phyloP scores from a whole-genome alignment of 2,888 invertebrate genomes.

The Agapostemon virescens region DNA sequence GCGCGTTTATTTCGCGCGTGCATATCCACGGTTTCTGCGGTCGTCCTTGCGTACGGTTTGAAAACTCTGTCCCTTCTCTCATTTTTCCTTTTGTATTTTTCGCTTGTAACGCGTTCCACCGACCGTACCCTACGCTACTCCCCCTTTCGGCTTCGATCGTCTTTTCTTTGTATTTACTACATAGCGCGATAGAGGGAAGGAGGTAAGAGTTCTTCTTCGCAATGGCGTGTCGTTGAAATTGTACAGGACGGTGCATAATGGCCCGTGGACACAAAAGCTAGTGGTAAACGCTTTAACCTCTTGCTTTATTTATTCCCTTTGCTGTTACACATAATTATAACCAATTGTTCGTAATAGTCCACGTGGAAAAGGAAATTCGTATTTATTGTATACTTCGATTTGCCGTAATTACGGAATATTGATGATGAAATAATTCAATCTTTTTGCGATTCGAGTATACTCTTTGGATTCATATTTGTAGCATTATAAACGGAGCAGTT shows the following conservation, averaged over 20 bases:
- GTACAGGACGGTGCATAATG: not conserved
- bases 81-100: not conserved
- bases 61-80: not conserved
- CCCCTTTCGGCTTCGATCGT: not conserved
- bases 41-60: conserved; percentile 23
- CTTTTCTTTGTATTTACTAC: not conserved
- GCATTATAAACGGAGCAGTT: too few species aligned
- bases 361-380: too few species aligned
- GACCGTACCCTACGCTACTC: not conserved
- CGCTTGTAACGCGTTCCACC: not conserved
- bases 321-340: too few species aligned
- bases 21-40: conserved; percentile 26
- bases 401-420: too few species aligned
- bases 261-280: too few species aligned
- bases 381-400: too few species aligned
- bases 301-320: too few species aligned
- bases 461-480: too few species aligned
- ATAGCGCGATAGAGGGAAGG: not conserved
- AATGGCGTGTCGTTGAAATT: conserved; percentile 1
- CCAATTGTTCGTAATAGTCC: too few species aligned
- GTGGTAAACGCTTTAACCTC: too few species aligned
- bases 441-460: too few species aligned
- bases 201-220: not conserved
- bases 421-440: too few species aligned
- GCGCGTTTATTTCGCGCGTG: conserved; percentile 42